Percentiles rank a stretch among this genome's conserved stretches.
Evolutionary conservation across 2,113 vertebrate genomes (phyloP).

Genomic region (Plestiodon gilberti): DNA sequence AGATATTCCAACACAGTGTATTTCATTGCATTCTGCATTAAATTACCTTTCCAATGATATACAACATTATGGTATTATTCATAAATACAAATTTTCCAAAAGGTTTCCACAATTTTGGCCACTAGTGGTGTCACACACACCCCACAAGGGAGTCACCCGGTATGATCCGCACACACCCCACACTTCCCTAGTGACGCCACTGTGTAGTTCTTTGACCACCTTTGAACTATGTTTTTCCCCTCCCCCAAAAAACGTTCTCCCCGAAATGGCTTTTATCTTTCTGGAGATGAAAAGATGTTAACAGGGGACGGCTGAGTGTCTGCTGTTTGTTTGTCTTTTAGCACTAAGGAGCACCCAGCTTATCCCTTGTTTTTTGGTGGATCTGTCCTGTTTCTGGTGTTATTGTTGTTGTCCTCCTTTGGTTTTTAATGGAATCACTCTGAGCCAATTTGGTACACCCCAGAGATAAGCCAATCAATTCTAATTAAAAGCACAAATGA

Average conservation of each 20-base stretch:
- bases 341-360: background rate
- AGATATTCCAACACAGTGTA: no score
- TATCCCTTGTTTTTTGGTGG: background rate
- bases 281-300: no score
- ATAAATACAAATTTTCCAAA: no score
- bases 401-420: background rate
- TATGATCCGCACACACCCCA: no score
- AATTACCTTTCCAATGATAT: no score
- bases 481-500: constrained; percentile 36
- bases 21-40: no score
- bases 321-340: background rate
- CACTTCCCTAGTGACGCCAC: no score
- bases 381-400: background rate
- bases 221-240: background rate
- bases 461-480: constrained; percentile 53
- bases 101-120: no score
- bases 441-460: background rate
- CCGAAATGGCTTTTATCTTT: background rate
- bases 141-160: no score
- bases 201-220: no score
- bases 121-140: no score
- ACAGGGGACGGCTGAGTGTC: background rate
- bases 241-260: background rate
- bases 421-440: constrained; percentile 40
- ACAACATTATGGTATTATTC: no score